phyloP scores from a whole-genome alignment of 2,113 vertebrate species.

The Thinocorus orbignyianus region DNA sequence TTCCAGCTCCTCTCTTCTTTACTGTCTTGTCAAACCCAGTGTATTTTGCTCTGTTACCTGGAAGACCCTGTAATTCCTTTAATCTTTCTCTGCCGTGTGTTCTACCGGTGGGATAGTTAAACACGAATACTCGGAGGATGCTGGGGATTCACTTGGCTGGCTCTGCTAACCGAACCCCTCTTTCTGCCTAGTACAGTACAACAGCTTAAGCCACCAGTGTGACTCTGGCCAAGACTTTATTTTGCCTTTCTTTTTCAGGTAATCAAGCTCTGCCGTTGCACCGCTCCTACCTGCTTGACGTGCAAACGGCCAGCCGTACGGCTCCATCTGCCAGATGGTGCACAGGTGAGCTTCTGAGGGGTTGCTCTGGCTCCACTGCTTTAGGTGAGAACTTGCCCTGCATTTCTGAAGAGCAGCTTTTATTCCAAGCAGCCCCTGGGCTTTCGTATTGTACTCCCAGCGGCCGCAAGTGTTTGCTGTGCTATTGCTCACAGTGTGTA shows the following conservation, averaged over 20 bases:
- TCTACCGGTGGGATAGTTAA: background rate
- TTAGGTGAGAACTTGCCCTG: background rate
- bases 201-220: background rate
- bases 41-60: background rate
- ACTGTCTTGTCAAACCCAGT: background rate
- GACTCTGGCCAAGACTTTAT: background rate
- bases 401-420: background rate
- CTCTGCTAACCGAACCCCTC: background rate
- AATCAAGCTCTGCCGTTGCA: background rate
- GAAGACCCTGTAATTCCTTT: background rate
- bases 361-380: background rate
- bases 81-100: background rate
- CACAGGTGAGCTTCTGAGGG: background rate
- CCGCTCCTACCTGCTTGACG: background rate
- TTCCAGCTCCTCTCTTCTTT: background rate
- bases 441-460: conserved; percentile 34
- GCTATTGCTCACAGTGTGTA: conserved; percentile 18
- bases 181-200: background rate
- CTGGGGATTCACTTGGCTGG: background rate
- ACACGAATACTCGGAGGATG: background rate
- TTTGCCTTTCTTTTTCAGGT: background rate
- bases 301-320: background rate
- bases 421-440: background rate
- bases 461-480: background rate
- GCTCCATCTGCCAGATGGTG: background rate